Base-by-base conservation (phyloP, 2,113 vertebrate species). In the Xerus inauris region DNA sequence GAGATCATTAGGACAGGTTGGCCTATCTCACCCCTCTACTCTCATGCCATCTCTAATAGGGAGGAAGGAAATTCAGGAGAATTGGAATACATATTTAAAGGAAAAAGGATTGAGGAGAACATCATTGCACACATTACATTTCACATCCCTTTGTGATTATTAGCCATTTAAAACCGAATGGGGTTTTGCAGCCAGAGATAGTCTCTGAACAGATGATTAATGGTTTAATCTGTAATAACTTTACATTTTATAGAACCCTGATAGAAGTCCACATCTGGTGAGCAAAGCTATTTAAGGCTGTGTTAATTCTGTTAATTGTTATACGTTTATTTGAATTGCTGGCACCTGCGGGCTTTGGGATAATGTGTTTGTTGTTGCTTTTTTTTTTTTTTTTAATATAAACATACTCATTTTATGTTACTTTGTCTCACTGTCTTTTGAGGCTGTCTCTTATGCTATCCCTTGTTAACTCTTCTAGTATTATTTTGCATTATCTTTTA, bases 291-390 rank as follows among this genome's bases (percentile, higher is more conserved):
- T 99, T 99, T 99, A 98, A 99, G 98, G 98, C 98, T 98, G 97
- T 98, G 98, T 98, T 99, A 99, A 99, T 99, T 99, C 98, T 98
- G 98, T 98, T 99, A 98, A 99, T 99, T 98, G 98, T 97, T 98
- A 96, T 98, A 98, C 4, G 93, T 98, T 99, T 98, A 98, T 98
- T 98, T 97, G 97, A 98, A 98, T 99, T 98, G 98, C 98, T 98
- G 97, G 98, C 98, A 99, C 98, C 98, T 99, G 98, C 87, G 11
- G 98, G 98, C 98, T 98, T 98, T 97, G 96, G 97, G 88, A 98
- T 98, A 98, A 98, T 98, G 91, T 97, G 90, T 97, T 95, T 97
- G 89, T 94, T 96, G 73, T 59, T 47, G 67, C 38, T 45, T 89
- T 94, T 89, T 79, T 62, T 32, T 84, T 92, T 90, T 93, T 62